Conservation (phyloP, 2,888 invertebrate genomes). For the Ochropleura leucogaster region DNA sequence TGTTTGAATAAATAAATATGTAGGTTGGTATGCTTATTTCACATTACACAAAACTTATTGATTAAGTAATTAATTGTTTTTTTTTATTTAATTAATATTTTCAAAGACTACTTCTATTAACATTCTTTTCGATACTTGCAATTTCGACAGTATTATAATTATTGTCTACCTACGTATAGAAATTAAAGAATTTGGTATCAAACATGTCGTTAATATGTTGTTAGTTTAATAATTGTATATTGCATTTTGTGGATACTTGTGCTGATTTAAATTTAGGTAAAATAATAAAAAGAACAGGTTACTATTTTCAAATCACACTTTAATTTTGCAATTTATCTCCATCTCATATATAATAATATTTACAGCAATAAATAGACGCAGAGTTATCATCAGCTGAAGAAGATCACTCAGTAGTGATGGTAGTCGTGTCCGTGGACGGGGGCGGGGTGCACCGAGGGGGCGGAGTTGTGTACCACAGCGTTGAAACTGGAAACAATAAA, state of each 20-base stretch:
- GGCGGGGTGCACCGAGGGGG: constrained; percentile 78
- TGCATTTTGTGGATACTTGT: neutral
- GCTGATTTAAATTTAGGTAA: neutral
- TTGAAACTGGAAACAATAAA: constrained; percentile 78
- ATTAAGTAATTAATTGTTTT: constrained; percentile 5
- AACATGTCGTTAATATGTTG: neutral
- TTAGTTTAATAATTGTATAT: neutral
- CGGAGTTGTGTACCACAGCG: constrained; percentile 87
- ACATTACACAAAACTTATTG: neutral
- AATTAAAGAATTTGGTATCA: neutral
- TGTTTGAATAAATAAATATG: constrained; percentile 20
- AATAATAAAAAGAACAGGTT: neutral
- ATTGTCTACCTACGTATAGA: no score
- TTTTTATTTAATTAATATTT: neutral
- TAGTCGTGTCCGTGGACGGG: constrained; percentile 72
- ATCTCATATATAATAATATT: constrained; percentile 11
- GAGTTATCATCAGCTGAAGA: constrained; percentile 1
- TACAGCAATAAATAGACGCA: constrained; percentile 41
- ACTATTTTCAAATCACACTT: constrained; percentile 3
- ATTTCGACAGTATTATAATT: neutral
- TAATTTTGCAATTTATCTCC: constrained; percentile 19
- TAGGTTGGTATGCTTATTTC: constrained; percentile 2
- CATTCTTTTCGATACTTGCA: neutral
- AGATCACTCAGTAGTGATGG: constrained; percentile 72
- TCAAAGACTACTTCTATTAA: neutral